A percentile compares a stretch with the other conserved stretches of the same genome.
phyloP scores from a whole-genome alignment of 2,888 invertebrate species.

The Arge pagana region DNA sequence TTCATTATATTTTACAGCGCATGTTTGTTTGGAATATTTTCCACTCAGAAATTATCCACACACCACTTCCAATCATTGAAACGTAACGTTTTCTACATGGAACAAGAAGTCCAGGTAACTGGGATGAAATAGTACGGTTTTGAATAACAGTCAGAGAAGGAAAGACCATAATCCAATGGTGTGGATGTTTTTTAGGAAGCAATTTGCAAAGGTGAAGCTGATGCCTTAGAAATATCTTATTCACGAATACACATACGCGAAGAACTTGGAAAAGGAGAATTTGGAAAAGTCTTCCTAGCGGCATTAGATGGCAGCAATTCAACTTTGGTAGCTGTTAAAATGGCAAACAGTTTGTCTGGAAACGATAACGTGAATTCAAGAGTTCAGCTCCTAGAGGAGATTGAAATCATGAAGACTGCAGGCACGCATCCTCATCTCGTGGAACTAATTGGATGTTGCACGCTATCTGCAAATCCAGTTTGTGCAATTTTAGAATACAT shows the following conservation, averaged over 20 bases:
- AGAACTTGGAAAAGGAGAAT: constrained; percentile 75
- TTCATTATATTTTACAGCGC: not conserved
- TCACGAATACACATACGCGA: constrained; percentile 60
- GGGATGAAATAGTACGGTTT: not conserved
- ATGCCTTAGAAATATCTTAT: constrained; percentile 62
- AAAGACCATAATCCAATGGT: not conserved
- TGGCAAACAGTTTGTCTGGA: constrained; percentile 45
- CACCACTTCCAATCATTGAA: not conserved
- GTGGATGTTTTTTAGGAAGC: constrained; percentile 29
- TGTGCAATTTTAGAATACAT: constrained; percentile 80
- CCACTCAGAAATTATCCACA: not conserved
- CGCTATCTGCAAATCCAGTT: constrained; percentile 66
- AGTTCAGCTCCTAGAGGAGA: constrained; percentile 77
- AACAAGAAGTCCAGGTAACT: constrained; percentile 42
- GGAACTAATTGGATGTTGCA: constrained; percentile 75
- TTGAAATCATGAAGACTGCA: constrained; percentile 76
- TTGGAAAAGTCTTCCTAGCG: constrained; percentile 74
- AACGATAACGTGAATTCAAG: constrained; percentile 46
- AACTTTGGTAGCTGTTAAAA: constrained; percentile 47
- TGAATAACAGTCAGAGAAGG: not conserved
- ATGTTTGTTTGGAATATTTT: not conserved
- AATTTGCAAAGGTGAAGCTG: constrained; percentile 39
- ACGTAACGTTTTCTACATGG: constrained; percentile 45
- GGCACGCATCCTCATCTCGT: constrained; percentile 80
- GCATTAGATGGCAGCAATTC: constrained; percentile 59